Evolutionary conservation across 2,797 vertebrate genomes (phyloP).

Genomic region (Mormyrops boulengeri): DNA sequence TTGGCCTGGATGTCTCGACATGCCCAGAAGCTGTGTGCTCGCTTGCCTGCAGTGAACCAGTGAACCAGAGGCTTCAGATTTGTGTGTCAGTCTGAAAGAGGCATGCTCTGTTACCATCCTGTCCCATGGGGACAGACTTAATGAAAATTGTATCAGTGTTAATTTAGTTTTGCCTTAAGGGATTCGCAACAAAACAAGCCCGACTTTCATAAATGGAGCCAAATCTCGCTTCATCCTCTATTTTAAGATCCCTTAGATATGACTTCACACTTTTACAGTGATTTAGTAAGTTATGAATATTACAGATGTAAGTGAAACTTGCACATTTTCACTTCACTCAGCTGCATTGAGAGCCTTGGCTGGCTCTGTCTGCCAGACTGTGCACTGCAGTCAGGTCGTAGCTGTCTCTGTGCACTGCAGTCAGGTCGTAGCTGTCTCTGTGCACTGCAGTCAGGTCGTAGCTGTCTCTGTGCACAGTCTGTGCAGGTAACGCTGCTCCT

Average conservation of each 20-base stretch:
- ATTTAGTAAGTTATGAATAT: neutral
- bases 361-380: constrained; percentile 52
- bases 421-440: constrained; percentile 56
- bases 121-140: neutral
- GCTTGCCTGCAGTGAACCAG: neutral
- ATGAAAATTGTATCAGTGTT: constrained; percentile 16
- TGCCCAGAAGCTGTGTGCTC: neutral
- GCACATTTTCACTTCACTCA: neutral
- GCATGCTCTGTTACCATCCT: neutral
- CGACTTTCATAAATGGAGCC: neutral
- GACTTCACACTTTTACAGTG: neutral
- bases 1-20: neutral
- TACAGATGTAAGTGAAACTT: neutral
- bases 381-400: constrained; percentile 59
- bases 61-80: neutral
- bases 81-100: neutral
- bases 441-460: constrained; percentile 54
- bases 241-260: neutral
- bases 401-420: constrained; percentile 45
- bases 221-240: neutral
- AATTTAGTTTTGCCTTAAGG: constrained; percentile 9
- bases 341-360: constrained; percentile 27
- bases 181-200: neutral
- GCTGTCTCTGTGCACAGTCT: constrained; percentile 39
- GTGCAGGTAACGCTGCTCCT: constrained; percentile 23